Conservation (phyloP, 2,797 vertebrate species). For the Loris lydekkerianus region DNA sequence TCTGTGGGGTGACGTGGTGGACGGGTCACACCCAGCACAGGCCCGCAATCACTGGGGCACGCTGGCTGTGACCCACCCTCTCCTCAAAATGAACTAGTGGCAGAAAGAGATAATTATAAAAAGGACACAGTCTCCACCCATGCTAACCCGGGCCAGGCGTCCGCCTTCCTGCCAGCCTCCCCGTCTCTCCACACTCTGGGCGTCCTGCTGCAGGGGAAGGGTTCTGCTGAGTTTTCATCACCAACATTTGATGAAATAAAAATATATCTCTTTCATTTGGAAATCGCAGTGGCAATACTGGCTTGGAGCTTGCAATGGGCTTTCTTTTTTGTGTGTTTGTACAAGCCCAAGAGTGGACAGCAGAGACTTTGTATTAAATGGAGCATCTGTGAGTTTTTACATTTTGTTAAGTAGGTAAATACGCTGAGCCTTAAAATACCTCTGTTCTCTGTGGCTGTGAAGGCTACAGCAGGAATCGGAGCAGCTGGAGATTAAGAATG, state of each 20-base stretch:
- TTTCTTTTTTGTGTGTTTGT: no score
- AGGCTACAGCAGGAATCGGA: fast-evolving
- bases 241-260: background rate
- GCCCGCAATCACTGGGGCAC: background rate
- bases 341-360: fast-evolving
- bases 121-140: background rate
- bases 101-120: background rate
- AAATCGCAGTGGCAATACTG: fast-evolving
- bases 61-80: fast-evolving
- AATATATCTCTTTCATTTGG: background rate
- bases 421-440: background rate
- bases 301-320: fast-evolving
- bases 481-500: fast-evolving
- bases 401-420: background rate
- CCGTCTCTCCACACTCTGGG: no score
- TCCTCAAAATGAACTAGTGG: background rate
- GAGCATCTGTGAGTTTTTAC: background rate
- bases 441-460: fast-evolving
- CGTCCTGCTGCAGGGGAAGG: background rate
- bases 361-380: fast-evolving
- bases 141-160: fast-evolving
- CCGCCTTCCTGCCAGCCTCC: fast-evolving
- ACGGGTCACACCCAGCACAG: fast-evolving
- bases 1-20: background rate
- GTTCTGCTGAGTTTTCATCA: background rate